Percentiles rank a stretch among this genome's conserved stretches.
Conservation (phyloP, 2,797 vertebrate species). For the Catharus ustulatus region DNA sequence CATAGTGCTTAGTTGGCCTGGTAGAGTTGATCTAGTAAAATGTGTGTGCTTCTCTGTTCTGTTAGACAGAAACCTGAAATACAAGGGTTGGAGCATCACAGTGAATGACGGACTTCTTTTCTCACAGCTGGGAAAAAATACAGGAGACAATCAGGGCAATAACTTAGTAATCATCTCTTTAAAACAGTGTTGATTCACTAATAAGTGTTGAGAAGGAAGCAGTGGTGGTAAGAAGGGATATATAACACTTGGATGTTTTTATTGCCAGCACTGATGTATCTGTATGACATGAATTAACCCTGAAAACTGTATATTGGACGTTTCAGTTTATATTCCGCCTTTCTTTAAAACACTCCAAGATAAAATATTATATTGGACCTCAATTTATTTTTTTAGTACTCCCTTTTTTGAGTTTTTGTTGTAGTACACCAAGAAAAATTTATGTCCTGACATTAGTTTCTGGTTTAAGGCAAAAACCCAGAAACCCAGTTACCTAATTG, state of each 20-base stretch:
- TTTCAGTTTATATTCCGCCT: not conserved
- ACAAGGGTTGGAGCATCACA: not conserved
- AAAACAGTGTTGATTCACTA: not conserved
- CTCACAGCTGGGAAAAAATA: not conserved
- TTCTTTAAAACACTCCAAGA: not conserved
- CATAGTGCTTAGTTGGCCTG: not conserved
- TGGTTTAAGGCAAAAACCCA: slow-evolving; percentile 1
- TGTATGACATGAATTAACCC: not conserved
- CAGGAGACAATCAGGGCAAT: not conserved
- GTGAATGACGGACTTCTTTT: not conserved
- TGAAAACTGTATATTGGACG: not conserved
- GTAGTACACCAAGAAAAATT: not conserved
- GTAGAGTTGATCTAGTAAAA: not conserved
- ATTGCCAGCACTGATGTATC: not conserved
- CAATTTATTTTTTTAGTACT: not conserved
- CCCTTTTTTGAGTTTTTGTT: not conserved
- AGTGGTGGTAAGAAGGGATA: not conserved
- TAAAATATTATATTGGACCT: not conserved
- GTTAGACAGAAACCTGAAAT: not conserved
- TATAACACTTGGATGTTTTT: not conserved
- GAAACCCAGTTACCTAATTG: not conserved
- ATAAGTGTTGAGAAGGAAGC: not conserved
- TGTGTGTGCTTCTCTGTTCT: not conserved
- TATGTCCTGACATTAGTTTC: not conserved
- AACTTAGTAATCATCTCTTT: not conserved